Evolutionary conservation across 2,113 vertebrate genomes (phyloP), one percentile per base, ranked within the genome.

Genomic region (Mola mola): DNA sequence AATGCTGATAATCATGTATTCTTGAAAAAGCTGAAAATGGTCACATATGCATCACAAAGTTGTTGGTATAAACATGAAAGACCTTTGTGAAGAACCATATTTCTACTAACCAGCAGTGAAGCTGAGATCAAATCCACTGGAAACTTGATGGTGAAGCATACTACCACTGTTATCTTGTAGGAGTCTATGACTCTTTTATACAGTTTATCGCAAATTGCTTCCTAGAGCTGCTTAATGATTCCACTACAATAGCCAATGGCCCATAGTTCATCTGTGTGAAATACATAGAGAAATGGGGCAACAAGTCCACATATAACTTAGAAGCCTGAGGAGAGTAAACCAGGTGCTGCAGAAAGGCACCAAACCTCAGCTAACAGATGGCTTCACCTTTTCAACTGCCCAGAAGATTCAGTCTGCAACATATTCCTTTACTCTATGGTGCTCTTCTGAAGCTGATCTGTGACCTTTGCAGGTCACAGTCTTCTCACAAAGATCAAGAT

Each of bases 301-400:
- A 31, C 9, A 29, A 22, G 13, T 15, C 5, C 4, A 6, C 25
- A 36, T 21, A 46, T 19, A 17, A 41, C 37, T 36, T 37, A 42
- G 15, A 2, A 11, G n/a, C 25, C 20, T 53, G 24, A 28, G 36
- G 34, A 41, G 28, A 50, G 7, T 43, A 12, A 64, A 43, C 31
- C 53, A 53, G 42, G 25, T 47, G 62, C 21, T 46, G 51, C 44
- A 48, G 21, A 69, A 28, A 8, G 33, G 25, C 47, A 17, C 11
- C 7, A 47, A 7, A 46, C 19, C 21, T 21, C 26, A 60, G 28
- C 24, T 36, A 47, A 53, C 60, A n/a, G n/a, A n/a, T n/a, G n/a
- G n/a, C n/a, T n/a, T n/a, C n/a, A n/a, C 41, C 34, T 33, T 46
- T 58, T 51, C 9, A 51, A 13, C 41, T 28, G 11, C 20, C 59